These are phyloP conservation scores for Bovichtus diacanthus DNA, from an alignment of 2,797 vertebrate species.

Conservation along the genomic window DNA sequence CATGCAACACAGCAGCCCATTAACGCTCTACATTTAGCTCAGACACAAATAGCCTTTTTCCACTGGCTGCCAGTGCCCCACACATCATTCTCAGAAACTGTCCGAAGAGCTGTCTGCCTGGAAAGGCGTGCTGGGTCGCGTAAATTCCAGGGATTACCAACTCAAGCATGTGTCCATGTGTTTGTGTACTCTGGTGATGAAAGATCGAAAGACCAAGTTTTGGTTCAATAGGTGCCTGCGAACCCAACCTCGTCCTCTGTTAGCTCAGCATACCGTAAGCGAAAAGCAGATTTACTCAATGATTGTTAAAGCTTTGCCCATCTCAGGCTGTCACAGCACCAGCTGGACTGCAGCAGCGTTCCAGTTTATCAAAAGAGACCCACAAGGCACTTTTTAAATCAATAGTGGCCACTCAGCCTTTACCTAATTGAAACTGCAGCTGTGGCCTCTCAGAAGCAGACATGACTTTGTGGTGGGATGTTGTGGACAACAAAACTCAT, in stretches of 20 bases:
- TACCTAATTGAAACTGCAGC: conserved; percentile 76
- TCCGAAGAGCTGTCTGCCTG: conserved; percentile 71
- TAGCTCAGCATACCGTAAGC: conserved; percentile 17
- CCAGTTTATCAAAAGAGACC: conserved; percentile 50
- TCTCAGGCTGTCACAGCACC: conserved; percentile 33
- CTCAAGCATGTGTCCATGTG: conserved; percentile 48
- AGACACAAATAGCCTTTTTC: conserved; percentile 89
- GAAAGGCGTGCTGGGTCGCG: conserved; percentile 64
- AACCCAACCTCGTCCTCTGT: background rate
- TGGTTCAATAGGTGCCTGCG: conserved; percentile 1
- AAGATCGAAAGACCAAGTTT: conserved; percentile 31
- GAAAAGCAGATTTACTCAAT: conserved; percentile 33
- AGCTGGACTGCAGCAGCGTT: conserved; percentile 36
- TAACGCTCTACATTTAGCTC: conserved; percentile 87
- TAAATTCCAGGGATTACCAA: conserved; percentile 78
- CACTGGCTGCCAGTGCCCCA: conserved; percentile 81
- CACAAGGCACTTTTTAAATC: conserved; percentile 71
- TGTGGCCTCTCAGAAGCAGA: conserved; percentile 52
- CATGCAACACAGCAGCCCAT: conserved; percentile 78
- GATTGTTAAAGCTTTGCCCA: conserved; percentile 23
- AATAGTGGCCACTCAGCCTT: conserved; percentile 76
- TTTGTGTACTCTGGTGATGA: conserved; percentile 51
- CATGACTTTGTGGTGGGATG: conserved; percentile 51
- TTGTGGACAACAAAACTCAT: conserved; percentile 55
- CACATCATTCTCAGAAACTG: conserved; percentile 83